These are phyloP conservation scores for Brassicogethes aeneus DNA, from an alignment of 2,888 invertebrate species.

Conservation along the genomic window DNA sequence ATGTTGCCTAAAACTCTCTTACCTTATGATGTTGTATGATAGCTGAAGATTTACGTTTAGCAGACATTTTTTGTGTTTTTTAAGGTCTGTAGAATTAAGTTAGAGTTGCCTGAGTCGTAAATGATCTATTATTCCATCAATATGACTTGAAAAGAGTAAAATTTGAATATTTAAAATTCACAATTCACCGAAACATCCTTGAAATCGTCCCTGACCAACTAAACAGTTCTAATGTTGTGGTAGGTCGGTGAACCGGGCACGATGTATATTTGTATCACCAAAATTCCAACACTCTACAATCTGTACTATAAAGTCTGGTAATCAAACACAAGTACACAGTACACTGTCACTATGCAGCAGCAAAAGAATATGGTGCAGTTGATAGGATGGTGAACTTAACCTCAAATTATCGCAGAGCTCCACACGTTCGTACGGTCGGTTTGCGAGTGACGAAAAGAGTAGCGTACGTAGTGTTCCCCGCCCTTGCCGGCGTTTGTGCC, in stretches of 20 bases:
- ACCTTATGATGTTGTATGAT: slow-evolving; percentile 57
- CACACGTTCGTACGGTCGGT: background rate
- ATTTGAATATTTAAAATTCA: slow-evolving; percentile 10
- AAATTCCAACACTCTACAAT: too few relatives aligned
- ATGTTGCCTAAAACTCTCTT: too few relatives aligned
- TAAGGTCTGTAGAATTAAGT: too few relatives aligned
- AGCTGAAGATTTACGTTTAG: slow-evolving; percentile 66
- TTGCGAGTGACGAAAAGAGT: background rate
- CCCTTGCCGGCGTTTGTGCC: slow-evolving; percentile 28
- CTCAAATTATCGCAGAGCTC: background rate
- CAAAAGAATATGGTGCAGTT: background rate
- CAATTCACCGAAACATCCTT: too few relatives aligned
- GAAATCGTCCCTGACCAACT: slow-evolving; percentile 36
- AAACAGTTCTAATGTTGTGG: slow-evolving; percentile 37
- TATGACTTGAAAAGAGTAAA: too few relatives aligned
- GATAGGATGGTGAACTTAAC: background rate
- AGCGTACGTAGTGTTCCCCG: slow-evolving; percentile 25
- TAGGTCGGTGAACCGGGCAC: slow-evolving; percentile 32
- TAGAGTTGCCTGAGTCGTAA: background rate
- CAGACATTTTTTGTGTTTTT: too few relatives aligned
- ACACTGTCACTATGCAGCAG: background rate
- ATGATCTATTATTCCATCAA: slow-evolving; percentile 1
- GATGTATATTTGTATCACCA: background rate
- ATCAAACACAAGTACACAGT: too few relatives aligned
- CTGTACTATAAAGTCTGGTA: too few relatives aligned